Conservation (phyloP, 1,140 invertebrate species). For the Neodiprion fabricii region DNA sequence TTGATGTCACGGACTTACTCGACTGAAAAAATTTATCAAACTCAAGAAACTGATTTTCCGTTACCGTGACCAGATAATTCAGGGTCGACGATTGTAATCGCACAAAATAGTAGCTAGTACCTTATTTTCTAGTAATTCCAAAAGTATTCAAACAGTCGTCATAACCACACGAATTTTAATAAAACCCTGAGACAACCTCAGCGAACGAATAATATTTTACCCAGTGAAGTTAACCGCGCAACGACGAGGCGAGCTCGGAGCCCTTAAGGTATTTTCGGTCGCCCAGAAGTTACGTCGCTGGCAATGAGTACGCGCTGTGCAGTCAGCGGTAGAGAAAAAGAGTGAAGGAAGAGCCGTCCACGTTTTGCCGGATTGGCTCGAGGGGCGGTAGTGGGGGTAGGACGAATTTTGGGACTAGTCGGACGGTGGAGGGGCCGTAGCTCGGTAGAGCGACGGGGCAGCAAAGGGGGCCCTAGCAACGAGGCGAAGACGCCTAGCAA, state of each 20-base stretch:
- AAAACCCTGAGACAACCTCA: too few species aligned
- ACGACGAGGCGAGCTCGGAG: not conserved
- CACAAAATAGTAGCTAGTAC: too few species aligned
- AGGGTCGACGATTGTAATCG: too few species aligned
- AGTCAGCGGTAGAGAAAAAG: constrained; percentile 9
- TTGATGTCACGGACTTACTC: too few species aligned
- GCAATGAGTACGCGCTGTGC: constrained; percentile 17
- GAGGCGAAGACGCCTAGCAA: constrained; percentile 58
- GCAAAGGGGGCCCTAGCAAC: constrained; percentile 53
- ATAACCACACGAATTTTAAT: too few species aligned
- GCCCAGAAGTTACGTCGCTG: constrained; percentile 9
- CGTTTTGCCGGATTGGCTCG: constrained; percentile 11
- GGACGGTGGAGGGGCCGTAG: constrained; percentile 13
- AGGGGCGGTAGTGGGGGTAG: constrained; percentile 34
- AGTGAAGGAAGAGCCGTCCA: not conserved
- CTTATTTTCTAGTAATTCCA: too few species aligned
- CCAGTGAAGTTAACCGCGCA: too few species aligned
- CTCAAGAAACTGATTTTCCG: too few species aligned
- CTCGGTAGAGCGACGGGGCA: constrained; percentile 29
- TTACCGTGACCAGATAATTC: too few species aligned
- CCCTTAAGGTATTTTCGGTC: not conserved
- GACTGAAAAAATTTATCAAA: too few species aligned
- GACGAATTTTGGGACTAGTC: constrained; percentile 59
- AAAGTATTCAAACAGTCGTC: too few species aligned
- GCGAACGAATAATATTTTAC: too few species aligned